phyloP scores from a whole-genome alignment of 2,888 invertebrate species.

The Macrophya alboannulata region DNA sequence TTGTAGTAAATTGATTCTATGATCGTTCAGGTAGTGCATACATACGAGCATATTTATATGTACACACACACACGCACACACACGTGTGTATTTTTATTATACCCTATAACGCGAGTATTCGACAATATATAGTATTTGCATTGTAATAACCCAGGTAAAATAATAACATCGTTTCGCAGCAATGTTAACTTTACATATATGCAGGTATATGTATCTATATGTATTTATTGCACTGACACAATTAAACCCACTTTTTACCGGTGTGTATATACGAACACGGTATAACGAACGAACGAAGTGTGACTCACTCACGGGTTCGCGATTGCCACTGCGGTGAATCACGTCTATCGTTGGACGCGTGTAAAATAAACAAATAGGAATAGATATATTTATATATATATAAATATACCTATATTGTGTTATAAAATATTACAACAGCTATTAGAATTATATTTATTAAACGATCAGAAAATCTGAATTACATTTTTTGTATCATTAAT shows the following conservation, averaged over 20 bases:
- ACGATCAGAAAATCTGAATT: no score
- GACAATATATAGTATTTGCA: slow-evolving; percentile 2
- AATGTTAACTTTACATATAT: neutral
- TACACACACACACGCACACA: neutral
- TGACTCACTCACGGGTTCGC: slow-evolving; percentile 4
- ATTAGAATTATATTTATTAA: no score
- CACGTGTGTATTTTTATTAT: neutral
- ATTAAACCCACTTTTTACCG: neutral
- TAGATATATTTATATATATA: neutral
- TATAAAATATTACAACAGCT: no score
- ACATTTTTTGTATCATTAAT: no score
- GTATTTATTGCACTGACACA: neutral
- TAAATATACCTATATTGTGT: neutral
- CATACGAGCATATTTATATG: neutral
- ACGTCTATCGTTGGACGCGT: slow-evolving; percentile 30
- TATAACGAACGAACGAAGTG: slow-evolving; percentile 5
- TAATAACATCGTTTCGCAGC: slow-evolving; percentile 2
- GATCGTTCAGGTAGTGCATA: neutral
- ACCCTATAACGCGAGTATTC: neutral
- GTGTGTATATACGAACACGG: neutral
- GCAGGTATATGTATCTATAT: neutral
- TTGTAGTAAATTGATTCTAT: neutral
- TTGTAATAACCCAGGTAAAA: neutral
- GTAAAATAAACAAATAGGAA: slow-evolving; percentile 26
- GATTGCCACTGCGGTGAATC: slow-evolving; percentile 47